These are phyloP conservation scores for Hypotaenidia philippensis DNA, from an alignment of 2,797 vertebrate species.

Conservation along the genomic window DNA sequence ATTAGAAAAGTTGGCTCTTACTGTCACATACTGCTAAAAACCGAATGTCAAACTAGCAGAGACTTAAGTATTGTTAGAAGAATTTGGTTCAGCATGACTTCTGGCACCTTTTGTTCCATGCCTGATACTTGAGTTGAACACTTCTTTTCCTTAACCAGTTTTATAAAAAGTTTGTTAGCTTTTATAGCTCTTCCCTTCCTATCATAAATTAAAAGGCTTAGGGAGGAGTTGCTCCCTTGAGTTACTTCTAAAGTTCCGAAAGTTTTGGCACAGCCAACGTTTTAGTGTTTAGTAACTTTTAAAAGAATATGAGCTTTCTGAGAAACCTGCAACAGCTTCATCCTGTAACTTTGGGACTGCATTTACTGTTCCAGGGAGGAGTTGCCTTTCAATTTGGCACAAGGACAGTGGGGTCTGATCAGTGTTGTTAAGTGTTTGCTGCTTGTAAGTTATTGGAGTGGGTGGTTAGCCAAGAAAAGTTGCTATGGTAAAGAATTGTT, in stretches of 20 bases:
- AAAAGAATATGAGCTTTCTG: slow-evolving; percentile 45
- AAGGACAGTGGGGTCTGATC: slow-evolving; percentile 22
- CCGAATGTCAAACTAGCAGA: not conserved
- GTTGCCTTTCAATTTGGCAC: slow-evolving; percentile 65
- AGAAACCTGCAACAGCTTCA: slow-evolving; percentile 59
- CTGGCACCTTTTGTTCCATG: slow-evolving; percentile 15
- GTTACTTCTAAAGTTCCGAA: slow-evolving; percentile 46
- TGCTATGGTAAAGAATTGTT: slow-evolving; percentile 64
- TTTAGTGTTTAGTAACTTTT: slow-evolving; percentile 56
- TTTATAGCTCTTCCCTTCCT: slow-evolving; percentile 50
- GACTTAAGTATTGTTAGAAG: slow-evolving; percentile 1
- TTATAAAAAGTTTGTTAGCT: slow-evolving; percentile 48
- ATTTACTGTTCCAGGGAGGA: slow-evolving; percentile 59
- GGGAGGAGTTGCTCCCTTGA: slow-evolving; percentile 44
- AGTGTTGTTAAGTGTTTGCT: slow-evolving; percentile 48
- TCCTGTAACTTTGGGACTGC: slow-evolving; percentile 21
- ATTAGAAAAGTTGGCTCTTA: not conserved
- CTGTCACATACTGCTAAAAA: not conserved
- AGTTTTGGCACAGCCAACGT: slow-evolving; percentile 44
- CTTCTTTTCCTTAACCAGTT: slow-evolving; percentile 9
- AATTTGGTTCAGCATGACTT: slow-evolving; percentile 29
- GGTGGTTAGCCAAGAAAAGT: slow-evolving; percentile 48
- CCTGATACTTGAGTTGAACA: not conserved
- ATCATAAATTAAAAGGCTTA: slow-evolving; percentile 67
- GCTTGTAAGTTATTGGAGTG: slow-evolving; percentile 30